These are phyloP conservation scores for Drosophila quinaria DNA, from an alignment of 2,888 invertebrate species.

Conservation along the genomic window DNA sequence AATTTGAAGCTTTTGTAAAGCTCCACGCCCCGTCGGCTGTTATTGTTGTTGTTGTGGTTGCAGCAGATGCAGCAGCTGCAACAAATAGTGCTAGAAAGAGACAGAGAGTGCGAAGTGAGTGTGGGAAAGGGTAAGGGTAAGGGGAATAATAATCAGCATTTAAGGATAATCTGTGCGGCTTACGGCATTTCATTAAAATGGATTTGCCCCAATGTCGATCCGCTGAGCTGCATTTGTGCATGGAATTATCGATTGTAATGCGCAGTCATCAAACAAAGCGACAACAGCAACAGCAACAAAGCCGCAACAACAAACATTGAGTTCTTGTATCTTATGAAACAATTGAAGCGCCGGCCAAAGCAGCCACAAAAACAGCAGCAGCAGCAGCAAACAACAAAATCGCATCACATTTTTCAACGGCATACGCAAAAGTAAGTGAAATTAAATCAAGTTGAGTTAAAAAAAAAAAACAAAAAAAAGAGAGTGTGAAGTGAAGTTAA, in stretches of 20 bases:
- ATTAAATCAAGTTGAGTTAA: conserved; percentile 51
- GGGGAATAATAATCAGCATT: conserved; percentile 56
- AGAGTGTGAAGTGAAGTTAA: conserved; percentile 15
- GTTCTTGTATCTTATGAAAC: conserved; percentile 70
- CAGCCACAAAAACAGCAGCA: conserved; percentile 50
- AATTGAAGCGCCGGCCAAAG: conserved; percentile 69
- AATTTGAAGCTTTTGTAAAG: conserved; percentile 56
- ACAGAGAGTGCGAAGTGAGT: neutral
- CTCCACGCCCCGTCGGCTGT: conserved; percentile 53
- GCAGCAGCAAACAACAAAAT: conserved; percentile 58
- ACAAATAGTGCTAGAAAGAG: conserved; percentile 19
- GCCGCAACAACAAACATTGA: conserved; percentile 61
- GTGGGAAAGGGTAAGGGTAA: neutral
- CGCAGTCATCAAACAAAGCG: conserved; percentile 74
- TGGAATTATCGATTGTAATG: conserved; percentile 77
- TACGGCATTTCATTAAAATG: conserved; percentile 74
- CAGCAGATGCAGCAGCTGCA: conserved; percentile 28
- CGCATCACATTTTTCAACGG: conserved; percentile 72
- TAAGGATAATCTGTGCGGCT: conserved; percentile 63
- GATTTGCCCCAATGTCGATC: conserved; percentile 70
- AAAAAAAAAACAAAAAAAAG: too few relatives aligned
- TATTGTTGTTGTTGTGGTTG: conserved; percentile 32
- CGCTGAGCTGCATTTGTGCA: conserved; percentile 76
- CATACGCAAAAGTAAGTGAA: conserved; percentile 78
- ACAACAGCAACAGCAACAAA: conserved; percentile 51